phyloP scores from a whole-genome alignment of 2,888 invertebrate genomes.

The Agrypnus murinus region DNA sequence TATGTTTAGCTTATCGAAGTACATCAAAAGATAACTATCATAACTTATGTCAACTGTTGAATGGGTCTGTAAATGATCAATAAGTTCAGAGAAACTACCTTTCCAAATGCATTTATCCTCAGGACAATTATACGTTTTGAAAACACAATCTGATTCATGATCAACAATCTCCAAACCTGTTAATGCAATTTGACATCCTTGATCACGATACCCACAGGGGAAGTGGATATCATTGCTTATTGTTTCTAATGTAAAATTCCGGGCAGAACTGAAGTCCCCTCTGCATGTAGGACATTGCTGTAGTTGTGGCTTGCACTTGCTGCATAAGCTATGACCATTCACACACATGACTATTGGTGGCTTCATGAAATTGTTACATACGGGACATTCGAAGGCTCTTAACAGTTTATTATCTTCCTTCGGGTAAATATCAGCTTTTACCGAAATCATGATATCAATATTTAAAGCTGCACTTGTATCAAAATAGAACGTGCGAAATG shows the following conservation, averaged over 20 bases:
- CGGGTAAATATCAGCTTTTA: constrained; percentile 57
- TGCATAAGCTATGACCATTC: constrained; percentile 66
- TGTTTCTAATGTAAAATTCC: constrained; percentile 65
- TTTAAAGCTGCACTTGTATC: constrained; percentile 43
- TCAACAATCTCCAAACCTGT: constrained; percentile 56
- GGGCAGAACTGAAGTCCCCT: constrained; percentile 61
- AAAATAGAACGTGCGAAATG: constrained; percentile 39
- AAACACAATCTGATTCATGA: constrained; percentile 62
- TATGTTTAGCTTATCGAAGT: constrained; percentile 52
- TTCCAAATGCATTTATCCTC: constrained; percentile 54
- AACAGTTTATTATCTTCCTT: constrained; percentile 60
- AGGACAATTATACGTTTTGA: constrained; percentile 63
- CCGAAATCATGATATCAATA: constrained; percentile 60
- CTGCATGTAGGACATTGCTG: constrained; percentile 65
- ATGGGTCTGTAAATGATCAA: constrained; percentile 44
- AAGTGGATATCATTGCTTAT: constrained; percentile 62
- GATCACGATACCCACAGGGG: constrained; percentile 63
- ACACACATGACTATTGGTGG: constrained; percentile 66
- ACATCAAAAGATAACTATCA: constrained; percentile 43
- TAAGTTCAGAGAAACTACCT: constrained; percentile 48
- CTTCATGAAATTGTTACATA: constrained; percentile 65
- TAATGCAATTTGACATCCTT: constrained; percentile 61
- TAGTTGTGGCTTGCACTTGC: constrained; percentile 62
- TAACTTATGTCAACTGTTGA: constrained; percentile 48
- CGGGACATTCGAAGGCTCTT: constrained; percentile 65